Base-by-base conservation (phyloP, 2,797 vertebrate genomes). In the Gouania willdenowi region DNA sequence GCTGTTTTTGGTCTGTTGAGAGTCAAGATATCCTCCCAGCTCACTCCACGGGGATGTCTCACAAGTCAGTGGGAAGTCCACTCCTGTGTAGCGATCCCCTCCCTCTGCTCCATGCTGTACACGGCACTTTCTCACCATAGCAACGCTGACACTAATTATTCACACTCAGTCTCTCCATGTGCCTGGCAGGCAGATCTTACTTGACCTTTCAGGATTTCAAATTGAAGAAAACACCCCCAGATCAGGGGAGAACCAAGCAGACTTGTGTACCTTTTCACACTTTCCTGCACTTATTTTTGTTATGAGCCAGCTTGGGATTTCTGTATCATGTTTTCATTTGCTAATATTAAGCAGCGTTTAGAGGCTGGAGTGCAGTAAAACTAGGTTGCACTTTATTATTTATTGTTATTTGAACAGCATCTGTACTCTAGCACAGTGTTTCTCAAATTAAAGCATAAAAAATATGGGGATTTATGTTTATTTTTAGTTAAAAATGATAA, bases 71-170 rank as follows among this genome's bases (percentile, higher is more conserved):
- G 58, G 81, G 77, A 83, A 69, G 81, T 83, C 71, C 54, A 54
- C 55, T 79, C 47, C 55, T 40, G 20, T 47, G 61, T 43, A 62
- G 69, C 14, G 6, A 57, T 59, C 58, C 55, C 62, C 52, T 69
- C 63, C 68, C 64, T 56, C 35, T 33, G 43, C 56, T 64, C 57
- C 37, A 62, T 68, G 49, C 71, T 74, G 66, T 75, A 77, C 45
- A 19, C 60, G 79, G 79, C 75, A 82, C 78, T 77, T 74, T 77
- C 79, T 89, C 78, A 54, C 83, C 82, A 88, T 89, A 84, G 86
- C 71, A 85, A 90, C 83, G 44, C 79, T 69, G 74, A 68, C 70
- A 83, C 83, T 84, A 88, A 86, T 88, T 84, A 82, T 86, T 85
- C 84, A 77, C 71, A 69, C 74, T 56, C 72, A 73, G 56, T 67